A percentile compares a stretch with the other conserved stretches of the same genome.
These are phyloP conservation scores for Coleophora flavipennella DNA, from an alignment of 2,888 invertebrate species.

Conservation along the genomic window DNA sequence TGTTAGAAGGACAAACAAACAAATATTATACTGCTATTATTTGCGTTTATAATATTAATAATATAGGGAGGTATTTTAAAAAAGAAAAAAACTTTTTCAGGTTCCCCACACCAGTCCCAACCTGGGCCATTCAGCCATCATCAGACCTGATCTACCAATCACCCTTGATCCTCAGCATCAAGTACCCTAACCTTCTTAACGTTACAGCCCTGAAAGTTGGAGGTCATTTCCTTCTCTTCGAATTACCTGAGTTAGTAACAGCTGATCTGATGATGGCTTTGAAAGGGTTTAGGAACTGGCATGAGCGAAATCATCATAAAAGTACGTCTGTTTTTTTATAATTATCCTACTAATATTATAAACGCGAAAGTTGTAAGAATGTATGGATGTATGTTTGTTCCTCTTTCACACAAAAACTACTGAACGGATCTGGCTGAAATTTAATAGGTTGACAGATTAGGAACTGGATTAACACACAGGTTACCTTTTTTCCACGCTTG, in stretches of 20 bases:
- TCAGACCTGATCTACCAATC: conserved; percentile 75
- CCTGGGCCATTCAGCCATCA: conserved; percentile 77
- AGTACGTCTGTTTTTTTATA: not conserved
- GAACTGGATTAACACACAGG: too few species aligned
- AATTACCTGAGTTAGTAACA: conserved; percentile 77
- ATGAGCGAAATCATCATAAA: not conserved
- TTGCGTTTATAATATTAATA: too few species aligned
- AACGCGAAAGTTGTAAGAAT: too few species aligned
- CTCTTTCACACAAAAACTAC: too few species aligned
- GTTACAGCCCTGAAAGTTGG: conserved; percentile 73
- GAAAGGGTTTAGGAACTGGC: not conserved
- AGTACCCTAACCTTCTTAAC: conserved; percentile 75
- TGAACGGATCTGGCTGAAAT: too few species aligned
- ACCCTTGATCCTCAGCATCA: conserved; percentile 65
- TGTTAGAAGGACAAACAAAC: too few species aligned
- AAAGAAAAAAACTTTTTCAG: conserved; percentile 21
- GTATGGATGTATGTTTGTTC: too few species aligned
- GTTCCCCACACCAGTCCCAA: conserved; percentile 72
- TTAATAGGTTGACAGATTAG: too few species aligned
- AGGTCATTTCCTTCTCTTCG: conserved; percentile 88
- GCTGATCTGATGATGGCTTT: conserved; percentile 65
- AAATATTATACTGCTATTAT: too few species aligned
- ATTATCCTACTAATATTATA: not conserved
- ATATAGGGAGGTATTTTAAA: too few species aligned
- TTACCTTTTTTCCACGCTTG: too few species aligned